These are phyloP conservation scores for Maniola hyperantus DNA, from an alignment of 2,888 invertebrate genomes.

Conservation along the genomic window DNA sequence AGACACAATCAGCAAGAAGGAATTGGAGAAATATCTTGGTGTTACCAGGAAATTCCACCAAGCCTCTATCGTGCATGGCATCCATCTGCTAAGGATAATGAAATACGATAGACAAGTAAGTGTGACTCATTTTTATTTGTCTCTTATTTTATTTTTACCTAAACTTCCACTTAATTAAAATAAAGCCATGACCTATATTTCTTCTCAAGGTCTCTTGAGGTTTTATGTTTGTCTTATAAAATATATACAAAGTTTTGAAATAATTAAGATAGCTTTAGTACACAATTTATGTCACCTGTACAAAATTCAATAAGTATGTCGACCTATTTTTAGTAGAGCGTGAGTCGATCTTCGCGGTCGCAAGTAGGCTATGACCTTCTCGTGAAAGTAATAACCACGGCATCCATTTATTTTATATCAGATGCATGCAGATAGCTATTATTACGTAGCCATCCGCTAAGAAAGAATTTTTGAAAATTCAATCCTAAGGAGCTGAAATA, in stretches of 20 bases:
- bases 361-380: conserved; percentile 21
- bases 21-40: conserved; percentile 95
- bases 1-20: conserved; percentile 96
- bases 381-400: conserved; percentile 6
- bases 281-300: conserved; percentile 17
- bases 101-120: conserved; percentile 94
- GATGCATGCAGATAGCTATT: too few relatives aligned
- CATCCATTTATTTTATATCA: conserved; percentile 11
- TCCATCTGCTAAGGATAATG: conserved; percentile 94
- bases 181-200: neutral
- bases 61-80: conserved; percentile 96
- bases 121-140: neutral
- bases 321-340: conserved; percentile 23
- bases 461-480: too few relatives aligned
- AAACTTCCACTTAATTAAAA: too few relatives aligned
- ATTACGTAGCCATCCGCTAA: too few relatives aligned
- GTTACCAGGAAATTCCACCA: conserved; percentile 97
- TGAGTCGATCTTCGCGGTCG: conserved; percentile 22
- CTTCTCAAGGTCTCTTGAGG: neutral
- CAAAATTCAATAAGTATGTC: conserved; percentile 28
- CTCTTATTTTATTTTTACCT: neutral
- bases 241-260: neutral
- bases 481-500: too few relatives aligned
- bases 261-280: neutral
- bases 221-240: neutral